Base-by-base conservation (phyloP, 2,888 invertebrate species). In the Thera britannica region DNA sequence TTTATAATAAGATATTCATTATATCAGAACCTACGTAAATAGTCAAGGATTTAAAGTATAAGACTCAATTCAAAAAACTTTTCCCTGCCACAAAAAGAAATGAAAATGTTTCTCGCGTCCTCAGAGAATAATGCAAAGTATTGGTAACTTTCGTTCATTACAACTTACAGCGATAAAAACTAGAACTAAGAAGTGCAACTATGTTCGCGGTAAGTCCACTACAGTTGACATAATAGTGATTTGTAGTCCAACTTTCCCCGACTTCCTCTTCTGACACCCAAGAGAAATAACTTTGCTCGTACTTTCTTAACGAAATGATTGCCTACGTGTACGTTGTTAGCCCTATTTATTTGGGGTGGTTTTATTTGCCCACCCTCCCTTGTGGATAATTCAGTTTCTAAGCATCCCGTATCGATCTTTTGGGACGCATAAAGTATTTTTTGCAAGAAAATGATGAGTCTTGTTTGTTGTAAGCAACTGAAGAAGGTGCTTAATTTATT, bases 301-400 rank as follows among this genome's bases (percentile, higher is more conserved):
- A 90, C 86, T 91, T 91, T 90, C 90, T 90, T 92, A 92, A 90
- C 90, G 90, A 90, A 92, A 93, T 92, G 91, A 93, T 92, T 92
- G 91, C 90, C 89, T 90, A 91, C 91, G 90, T 93, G 91, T 84
- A 87, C 83, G 85, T 90, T 90, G 90, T 92, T 90, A 90, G 90
- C 82, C 82, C 87, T 89, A 89, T 92, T 91, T 92, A 90, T 91
- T 90, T 89, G 85, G 87, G 84, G 87, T 85, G 86, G 86, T 87
- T 91, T 90, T 92, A 90, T 92, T 92, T 90, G 88, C 90, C 85
- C 86, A 83, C 83, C 78, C 81, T 89, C 90, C 89, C 90, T 73
- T 71, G 87, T 83, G 90, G 90, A 90, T 92, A 92, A 92, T 92
- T 91, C 89, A 90, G 86, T 91, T 91, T 90, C 89, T 90, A 88